Evolutionary conservation across 30 jellyfish, hydroid and myxozoan species (phyloP), one percentile per base, ranked within the genome.

Genomic region (Aurelia sp.): DNA sequence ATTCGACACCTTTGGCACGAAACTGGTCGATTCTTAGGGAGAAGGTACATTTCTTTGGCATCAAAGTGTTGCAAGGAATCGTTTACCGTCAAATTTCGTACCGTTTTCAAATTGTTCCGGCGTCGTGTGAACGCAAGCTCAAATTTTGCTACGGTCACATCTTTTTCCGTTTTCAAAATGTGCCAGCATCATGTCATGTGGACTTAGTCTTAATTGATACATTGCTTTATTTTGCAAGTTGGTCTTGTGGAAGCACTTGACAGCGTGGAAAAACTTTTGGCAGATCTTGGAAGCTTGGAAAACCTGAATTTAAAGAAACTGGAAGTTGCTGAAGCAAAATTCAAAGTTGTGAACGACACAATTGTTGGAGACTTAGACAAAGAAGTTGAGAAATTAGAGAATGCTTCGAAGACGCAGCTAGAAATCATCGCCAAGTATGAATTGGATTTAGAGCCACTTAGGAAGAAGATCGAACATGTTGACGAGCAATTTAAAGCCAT

Each of bases 291-390:
- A 23, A 76, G 48, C 10, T 62, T 94, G 61, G 96, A 74, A 6
- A 60, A 23, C 12, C 52, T 94, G 19, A 93, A 94, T 66, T 2
- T 80, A 50, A 90, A 95, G 57, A 80, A 77, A n/a, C 81, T 94
- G 78, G 92, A 79, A 76, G 96, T 80, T 20, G 99, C 99, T 13
- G 99, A 94, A 53, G 73, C 73, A 27, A 79, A 97, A 66, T 90
- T 94, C 64, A 75, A 81, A 50, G 59, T 50, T n/a, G 99, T 96
- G 11, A 73, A 86, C 40, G 84, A 58, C 15, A 86, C 86, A 27
- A 85, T 94, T 1, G 63, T 33, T 9, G 97, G 96, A 3, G 70
- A 50, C 9, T 71, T 89, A 21, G 85, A 96, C 53, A 37, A 33
- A 15, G 99, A 94, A 69, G 76, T 94, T 2, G 89, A 85, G n/a